Evolutionary conservation across 2,797 vertebrate genomes (phyloP).

Genomic region (Catharus ustulatus): DNA sequence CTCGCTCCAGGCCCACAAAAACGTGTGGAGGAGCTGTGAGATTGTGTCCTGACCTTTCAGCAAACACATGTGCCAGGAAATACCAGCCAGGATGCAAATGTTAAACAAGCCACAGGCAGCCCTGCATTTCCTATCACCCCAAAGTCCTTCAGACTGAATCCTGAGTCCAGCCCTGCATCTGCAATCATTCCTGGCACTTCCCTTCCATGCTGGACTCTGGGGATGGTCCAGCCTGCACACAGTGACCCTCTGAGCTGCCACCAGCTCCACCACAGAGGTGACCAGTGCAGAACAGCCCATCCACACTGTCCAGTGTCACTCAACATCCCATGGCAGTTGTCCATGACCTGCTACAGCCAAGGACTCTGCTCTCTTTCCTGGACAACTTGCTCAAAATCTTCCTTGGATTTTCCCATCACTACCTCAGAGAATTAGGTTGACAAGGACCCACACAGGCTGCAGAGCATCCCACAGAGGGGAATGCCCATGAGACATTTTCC

Average conservation of each 20-base stretch:
- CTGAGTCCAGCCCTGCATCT: neutral
- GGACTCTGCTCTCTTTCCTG: neutral
- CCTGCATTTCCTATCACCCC: constrained; percentile 30
- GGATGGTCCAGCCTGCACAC: neutral
- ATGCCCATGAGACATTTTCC: neutral
- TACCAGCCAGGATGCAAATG: neutral
- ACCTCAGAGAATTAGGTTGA: neutral
- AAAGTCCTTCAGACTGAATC: neutral
- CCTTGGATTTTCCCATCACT: neutral
- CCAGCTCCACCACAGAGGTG: neutral
- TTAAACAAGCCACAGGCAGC: neutral
- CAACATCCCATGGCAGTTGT: fast-evolving
- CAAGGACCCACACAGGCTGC: fast-evolving
- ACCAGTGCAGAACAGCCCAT: neutral
- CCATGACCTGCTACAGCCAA: neutral
- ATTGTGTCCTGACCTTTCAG: constrained; percentile 51
- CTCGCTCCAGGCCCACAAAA: neutral
- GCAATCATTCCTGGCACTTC: neutral
- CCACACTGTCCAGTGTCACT: neutral
- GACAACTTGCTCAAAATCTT: neutral
- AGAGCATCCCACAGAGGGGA: neutral
- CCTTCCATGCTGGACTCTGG: fast-evolving
- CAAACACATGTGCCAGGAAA: neutral
- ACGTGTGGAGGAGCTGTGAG: neutral
- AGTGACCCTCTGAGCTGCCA: neutral